Evolutionary conservation across 2,113 vertebrate species (phyloP).

Genomic region (Perca fluviatilis): DNA sequence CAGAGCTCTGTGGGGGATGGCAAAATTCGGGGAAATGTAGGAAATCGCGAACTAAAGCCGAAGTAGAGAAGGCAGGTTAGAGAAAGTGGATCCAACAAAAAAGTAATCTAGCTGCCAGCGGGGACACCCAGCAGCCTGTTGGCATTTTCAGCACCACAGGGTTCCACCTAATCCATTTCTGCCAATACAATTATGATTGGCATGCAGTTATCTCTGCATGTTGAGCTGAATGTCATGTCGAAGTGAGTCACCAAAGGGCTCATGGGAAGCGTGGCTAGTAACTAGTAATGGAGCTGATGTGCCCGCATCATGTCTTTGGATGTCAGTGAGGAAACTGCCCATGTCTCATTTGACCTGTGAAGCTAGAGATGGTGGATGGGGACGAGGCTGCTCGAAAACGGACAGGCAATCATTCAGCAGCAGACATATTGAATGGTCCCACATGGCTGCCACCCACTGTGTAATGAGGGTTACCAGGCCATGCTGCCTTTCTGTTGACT

Average conservation of each 20-base stretch:
- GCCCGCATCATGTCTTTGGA: slow-evolving; percentile 63
- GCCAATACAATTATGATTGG: slow-evolving; percentile 67
- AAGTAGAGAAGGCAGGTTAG: slow-evolving; percentile 39
- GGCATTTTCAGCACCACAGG: slow-evolving; percentile 49
- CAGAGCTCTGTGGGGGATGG: slow-evolving; percentile 25
- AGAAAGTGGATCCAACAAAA: slow-evolving; percentile 49
- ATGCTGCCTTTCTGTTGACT: slow-evolving; percentile 55
- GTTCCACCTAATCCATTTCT: slow-evolving; percentile 60
- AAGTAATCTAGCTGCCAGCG: slow-evolving; percentile 60
- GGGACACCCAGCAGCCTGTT: slow-evolving; percentile 52
- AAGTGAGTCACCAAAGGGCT: slow-evolving; percentile 45
- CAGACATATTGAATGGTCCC: slow-evolving; percentile 65
- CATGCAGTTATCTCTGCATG: slow-evolving; percentile 54
- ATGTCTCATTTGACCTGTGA: slow-evolving; percentile 59
- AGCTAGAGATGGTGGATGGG: slow-evolving; percentile 36
- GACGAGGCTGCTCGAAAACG: slow-evolving; percentile 29
- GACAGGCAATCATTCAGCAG: slow-evolving; percentile 65
- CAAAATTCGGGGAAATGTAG: slow-evolving; percentile 34
- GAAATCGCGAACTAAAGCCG: slow-evolving; percentile 52
- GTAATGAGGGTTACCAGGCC: slow-evolving; percentile 73
- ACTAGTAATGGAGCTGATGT: slow-evolving; percentile 56
- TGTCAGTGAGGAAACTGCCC: slow-evolving; percentile 61
- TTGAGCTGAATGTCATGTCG: slow-evolving; percentile 49
- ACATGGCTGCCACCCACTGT: slow-evolving; percentile 61
- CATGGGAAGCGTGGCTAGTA: slow-evolving; percentile 41